Evolutionary conservation across 2,888 invertebrate species (phyloP), one percentile per base, ranked within the genome.

Genomic region (Clepsis dumicolana): DNA sequence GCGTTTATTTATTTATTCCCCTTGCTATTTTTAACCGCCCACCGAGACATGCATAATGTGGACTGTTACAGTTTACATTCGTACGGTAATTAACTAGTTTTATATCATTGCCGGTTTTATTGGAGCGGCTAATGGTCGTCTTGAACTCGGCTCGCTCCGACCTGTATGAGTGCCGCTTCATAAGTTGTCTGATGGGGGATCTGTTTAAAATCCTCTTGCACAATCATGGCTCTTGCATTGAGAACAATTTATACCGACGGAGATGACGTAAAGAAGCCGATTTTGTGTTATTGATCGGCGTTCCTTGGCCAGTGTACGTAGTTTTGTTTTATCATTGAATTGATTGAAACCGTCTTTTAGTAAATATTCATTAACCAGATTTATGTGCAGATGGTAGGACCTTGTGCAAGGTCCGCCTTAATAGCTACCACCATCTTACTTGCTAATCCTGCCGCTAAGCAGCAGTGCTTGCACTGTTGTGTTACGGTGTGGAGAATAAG

Each of bases 61-160:
- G 78, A 83, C 81, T 83, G 83, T 83, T 82, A 85, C 82, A 78
- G 89, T 91, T 89, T 88, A 89, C 85, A 82, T 88, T 83, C 81
- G 77, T 81, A 76, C 78, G 80, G 87, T 86, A 89, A 89, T 91
- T 90, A 90, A 89, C 86, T 74, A 82, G 81, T 88, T 85, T 91
- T 89, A 88, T 87, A 87, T 85, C 86, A 86, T 82, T 85, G 84
- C 82, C 73, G 75, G 82, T 85, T 89, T 87, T 88, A 89, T 85
- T 83, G 78, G 84, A 54, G 77, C 77, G 80, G 82, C 81, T 76
- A 78, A 75, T 79, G 78, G 81, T 80, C 77, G 78, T 82, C 78
- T 76, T 41, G 48, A 48, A 61, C 60, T n/a, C 60, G 60, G 4
- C 48, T 16, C 60, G 1, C 14, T 41, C 57, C n/a, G 57, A 25